Conservation (phyloP, 2,113 vertebrate species). For the Rhinolophus sinicus region DNA sequence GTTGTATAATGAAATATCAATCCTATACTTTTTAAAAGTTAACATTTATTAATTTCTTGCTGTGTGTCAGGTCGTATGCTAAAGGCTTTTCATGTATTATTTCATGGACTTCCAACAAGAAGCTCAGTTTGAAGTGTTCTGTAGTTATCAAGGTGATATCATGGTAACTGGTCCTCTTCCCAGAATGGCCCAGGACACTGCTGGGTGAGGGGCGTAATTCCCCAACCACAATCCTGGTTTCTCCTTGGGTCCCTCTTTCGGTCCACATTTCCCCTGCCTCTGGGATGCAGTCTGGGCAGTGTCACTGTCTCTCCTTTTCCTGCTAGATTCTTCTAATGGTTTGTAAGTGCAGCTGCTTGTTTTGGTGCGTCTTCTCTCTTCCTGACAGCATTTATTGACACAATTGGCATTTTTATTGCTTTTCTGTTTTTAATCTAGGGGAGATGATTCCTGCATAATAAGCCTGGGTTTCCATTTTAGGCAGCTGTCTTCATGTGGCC, state of each 20-base stretch:
- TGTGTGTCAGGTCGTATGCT: background rate
- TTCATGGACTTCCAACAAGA: background rate
- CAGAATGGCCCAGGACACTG: background rate
- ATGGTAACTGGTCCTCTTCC: background rate
- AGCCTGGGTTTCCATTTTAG: constrained; percentile 70
- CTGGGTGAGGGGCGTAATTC: background rate
- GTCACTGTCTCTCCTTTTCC: constrained; percentile 65
- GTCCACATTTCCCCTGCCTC: background rate
- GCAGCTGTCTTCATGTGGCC: constrained; percentile 69
- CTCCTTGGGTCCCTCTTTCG: background rate
- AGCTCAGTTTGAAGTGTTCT: background rate
- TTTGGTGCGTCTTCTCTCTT: constrained; percentile 58
- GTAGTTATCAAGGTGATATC: background rate
- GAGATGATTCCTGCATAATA: constrained; percentile 64
- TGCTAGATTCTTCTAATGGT: constrained; percentile 64
- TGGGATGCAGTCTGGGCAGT: constrained; percentile 67
- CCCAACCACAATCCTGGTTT: background rate
- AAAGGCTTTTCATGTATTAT: background rate
- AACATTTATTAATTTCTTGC: background rate
- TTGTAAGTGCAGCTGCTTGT: constrained; percentile 76
- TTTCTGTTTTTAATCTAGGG: constrained; percentile 83
- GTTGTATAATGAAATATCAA: constrained; percentile 18
- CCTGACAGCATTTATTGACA: constrained; percentile 76
- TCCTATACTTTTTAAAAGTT: background rate
- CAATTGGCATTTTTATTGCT: constrained; percentile 75